Conservation (phyloP, 2,888 invertebrate species). For the Drosophila eohydei region DNA sequence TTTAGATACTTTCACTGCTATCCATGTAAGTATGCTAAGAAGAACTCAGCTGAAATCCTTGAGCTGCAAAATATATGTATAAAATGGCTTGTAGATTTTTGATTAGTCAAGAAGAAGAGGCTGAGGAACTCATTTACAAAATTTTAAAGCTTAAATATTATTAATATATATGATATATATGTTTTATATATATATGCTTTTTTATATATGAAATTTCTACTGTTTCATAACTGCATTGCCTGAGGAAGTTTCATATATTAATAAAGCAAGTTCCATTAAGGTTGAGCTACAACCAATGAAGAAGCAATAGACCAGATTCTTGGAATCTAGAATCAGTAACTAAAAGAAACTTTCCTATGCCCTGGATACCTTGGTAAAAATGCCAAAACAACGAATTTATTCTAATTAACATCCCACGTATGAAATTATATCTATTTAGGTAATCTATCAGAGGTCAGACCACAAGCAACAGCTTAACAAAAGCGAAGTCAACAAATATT, state of each 20-base stretch:
- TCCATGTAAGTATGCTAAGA: no score
- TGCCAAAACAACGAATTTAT: background rate
- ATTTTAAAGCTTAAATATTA: no score
- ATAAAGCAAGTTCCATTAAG: background rate
- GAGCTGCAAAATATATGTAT: background rate
- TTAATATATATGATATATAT: no score
- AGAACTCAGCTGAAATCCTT: no score
- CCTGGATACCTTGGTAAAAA: background rate
- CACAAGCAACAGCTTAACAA: background rate
- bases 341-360: background rate
- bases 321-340: background rate
- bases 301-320: background rate
- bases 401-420: background rate
- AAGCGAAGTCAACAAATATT: conserved; percentile 3
- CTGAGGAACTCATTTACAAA: no score
- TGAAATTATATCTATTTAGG: background rate
- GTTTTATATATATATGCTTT: no score
- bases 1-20: no score
- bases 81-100: background rate
- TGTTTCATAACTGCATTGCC: no score
- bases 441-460: background rate
- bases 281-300: background rate
- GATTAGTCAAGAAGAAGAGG: background rate
- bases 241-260: no score
- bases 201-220: background rate